phyloP scores from a whole-genome alignment of 2,888 invertebrate species.

The Apodemia hepburni region DNA sequence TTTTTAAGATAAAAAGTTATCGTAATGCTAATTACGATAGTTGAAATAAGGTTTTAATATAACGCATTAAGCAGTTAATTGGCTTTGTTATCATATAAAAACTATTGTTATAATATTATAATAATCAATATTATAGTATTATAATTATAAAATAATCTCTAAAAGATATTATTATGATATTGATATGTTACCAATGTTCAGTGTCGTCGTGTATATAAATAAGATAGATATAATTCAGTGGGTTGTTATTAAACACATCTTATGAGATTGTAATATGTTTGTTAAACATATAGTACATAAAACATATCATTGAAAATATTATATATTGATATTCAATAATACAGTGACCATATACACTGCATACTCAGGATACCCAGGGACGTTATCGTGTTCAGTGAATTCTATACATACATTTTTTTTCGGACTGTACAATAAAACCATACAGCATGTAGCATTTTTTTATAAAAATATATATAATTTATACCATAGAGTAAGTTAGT shows the following conservation, averaged over 20 bases:
- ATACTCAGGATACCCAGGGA: background rate
- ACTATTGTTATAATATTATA: slow-evolving; percentile 20
- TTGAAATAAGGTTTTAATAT: slow-evolving; percentile 17
- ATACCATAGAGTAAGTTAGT: slow-evolving; percentile 5
- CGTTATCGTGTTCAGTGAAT: background rate
- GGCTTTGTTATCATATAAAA: slow-evolving; percentile 34
- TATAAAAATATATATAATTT: slow-evolving; percentile 3
- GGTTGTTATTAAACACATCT: slow-evolving; percentile 53
- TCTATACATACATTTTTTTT: background rate
- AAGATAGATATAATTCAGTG: slow-evolving; percentile 44
- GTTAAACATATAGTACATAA: slow-evolving; percentile 71
- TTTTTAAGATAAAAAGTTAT: slow-evolving; percentile 11
- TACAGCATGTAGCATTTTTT: background rate
- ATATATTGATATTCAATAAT: slow-evolving; percentile 36
- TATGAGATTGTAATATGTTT: slow-evolving; percentile 53
- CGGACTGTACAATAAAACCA: background rate
- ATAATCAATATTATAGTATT: slow-evolving; percentile 24
- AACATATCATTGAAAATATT: slow-evolving; percentile 70
- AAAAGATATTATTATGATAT: slow-evolving; percentile 40
- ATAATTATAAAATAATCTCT: slow-evolving; percentile 52
- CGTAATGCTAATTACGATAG: slow-evolving; percentile 18
- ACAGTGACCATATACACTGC: slow-evolving; percentile 11
- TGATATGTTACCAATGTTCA: slow-evolving; percentile 60
- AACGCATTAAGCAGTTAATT: slow-evolving; percentile 16
- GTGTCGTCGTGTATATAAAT: slow-evolving; percentile 59